Evolutionary conservation across 2,888 invertebrate species (phyloP), one percentile per base, ranked within the genome.

Genomic region (Bedellia somnulentella): DNA sequence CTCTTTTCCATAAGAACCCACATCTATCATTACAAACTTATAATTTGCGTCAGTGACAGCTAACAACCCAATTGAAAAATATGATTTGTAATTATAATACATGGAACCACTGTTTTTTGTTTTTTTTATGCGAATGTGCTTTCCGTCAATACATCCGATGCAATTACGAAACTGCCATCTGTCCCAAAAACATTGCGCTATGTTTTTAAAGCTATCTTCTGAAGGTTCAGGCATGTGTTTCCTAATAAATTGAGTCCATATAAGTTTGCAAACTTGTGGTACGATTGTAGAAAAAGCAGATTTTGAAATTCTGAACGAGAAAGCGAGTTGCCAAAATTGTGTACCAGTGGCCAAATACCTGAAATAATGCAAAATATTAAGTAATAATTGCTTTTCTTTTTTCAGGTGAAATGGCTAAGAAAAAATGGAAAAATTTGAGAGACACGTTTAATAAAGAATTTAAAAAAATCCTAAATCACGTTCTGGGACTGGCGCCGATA

Each of bases 371-470:
- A 29, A 36, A 31, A 34, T 31, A 35, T 33, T 33, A n/a, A n/a
- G n/a, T n/a, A n/a, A n/a, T n/a, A n/a, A n/a, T n/a, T n/a, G n/a
- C n/a, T 31, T 31, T 33, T 26, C 35, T 36, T 38, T n/a, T n/a
- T n/a, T n/a, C n/a, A n/a, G n/a, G n/a, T n/a, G n/a, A n/a, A n/a
- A 30, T 32, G 23, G 13, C 32, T 16, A 41, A 40, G 34, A 42
- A 41, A 34, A 43, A 41, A 35, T 43, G 37, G 40, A 40, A 41
- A 37, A 40, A 39, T 36, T 38, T 41, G 32, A 36, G 42, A 35
- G 38, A 40, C n/a, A n/a, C n/a, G n/a, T 38, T 33, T 38, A 36
- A 12, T 10, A 41, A 37, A 39, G 36, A 38, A 37, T 40, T 35
- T n/a, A 34, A 39, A 37, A 40, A 43, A 41, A 32, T 35, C 34